These are phyloP conservation scores for Vanessa tameamea DNA, from an alignment of 1,140 invertebrate species.

Conservation along the genomic window DNA sequence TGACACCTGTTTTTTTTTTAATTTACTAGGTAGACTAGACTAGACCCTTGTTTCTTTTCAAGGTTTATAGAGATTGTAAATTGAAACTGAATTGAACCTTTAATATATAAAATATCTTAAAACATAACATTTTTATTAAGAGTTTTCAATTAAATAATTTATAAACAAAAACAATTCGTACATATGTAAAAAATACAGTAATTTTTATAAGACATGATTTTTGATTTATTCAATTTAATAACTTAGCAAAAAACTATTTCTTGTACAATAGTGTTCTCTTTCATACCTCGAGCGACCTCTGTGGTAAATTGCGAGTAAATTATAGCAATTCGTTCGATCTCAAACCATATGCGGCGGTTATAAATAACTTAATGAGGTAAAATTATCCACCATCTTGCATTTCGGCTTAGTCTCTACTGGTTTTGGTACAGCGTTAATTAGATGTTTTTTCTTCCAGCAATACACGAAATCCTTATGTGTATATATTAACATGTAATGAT, in stretches of 20 bases:
- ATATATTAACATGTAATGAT: neutral
- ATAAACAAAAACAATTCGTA: neutral
- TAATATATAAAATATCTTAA: too few relatives aligned
- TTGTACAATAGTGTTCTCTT: constrained; percentile 10
- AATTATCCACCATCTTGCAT: constrained; percentile 12
- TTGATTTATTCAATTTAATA: constrained; percentile 11
- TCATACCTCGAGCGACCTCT: constrained; percentile 42
- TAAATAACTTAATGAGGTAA: constrained; percentile 56
- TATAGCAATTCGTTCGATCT: constrained; percentile 52
- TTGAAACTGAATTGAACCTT: too few relatives aligned
- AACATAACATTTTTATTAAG: too few relatives aligned
- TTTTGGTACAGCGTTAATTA: constrained; percentile 7
- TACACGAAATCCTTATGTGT: neutral
- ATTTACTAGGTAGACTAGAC: too few relatives aligned
- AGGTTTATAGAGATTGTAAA: too few relatives aligned
- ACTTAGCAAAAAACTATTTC: neutral
- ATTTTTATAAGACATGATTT: neutral
- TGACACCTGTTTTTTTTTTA: too few relatives aligned
- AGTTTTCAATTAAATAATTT: neutral
- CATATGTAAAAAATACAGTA: neutral
- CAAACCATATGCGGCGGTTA: constrained; percentile 51
- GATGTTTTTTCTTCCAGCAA: neutral
- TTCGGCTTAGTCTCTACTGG: constrained; percentile 4
- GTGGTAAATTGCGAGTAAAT: constrained; percentile 59
- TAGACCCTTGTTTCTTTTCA: too few relatives aligned